A percentile compares a stretch with the other conserved stretches of the same genome.
These are phyloP conservation scores for Plecotus auritus DNA, from an alignment of 2,113 vertebrate species.

Conservation along the genomic window DNA sequence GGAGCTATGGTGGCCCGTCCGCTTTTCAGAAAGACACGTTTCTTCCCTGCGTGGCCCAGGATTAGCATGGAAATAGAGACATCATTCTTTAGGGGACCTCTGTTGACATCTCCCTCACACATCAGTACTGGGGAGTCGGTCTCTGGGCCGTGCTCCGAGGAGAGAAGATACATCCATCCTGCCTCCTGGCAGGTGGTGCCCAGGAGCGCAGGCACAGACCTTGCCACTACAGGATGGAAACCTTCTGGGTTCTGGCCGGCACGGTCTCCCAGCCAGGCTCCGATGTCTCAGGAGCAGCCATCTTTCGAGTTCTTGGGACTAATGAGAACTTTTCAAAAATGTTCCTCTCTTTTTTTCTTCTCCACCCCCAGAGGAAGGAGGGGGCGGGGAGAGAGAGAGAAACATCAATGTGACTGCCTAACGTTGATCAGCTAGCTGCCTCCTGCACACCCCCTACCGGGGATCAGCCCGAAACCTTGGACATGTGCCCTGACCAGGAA, in stretches of 20 bases:
- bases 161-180: background rate
- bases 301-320: slow-evolving; percentile 64
- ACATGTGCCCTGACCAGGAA: too few relatives aligned
- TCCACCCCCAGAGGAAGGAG: too few relatives aligned
- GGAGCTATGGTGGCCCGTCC: background rate
- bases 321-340: slow-evolving; percentile 69
- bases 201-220: background rate
- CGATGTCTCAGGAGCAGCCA: background rate
- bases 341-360: slow-evolving; percentile 7
- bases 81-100: slow-evolving; percentile 63
- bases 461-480: too few relatives aligned
- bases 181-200: background rate
- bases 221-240: background rate
- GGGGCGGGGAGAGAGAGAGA: too few relatives aligned
- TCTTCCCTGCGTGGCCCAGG: background rate
- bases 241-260: background rate
- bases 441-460: too few relatives aligned
- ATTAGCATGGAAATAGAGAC: slow-evolving; percentile 41
- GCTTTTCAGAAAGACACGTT: slow-evolving; percentile 26
- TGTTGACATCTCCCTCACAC: slow-evolving; percentile 27
- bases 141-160: slow-evolving; percentile 32
- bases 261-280: slow-evolving; percentile 10
- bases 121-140: slow-evolving; percentile 23
- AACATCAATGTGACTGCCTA: too few relatives aligned
- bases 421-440: too few relatives aligned